Base-by-base conservation (phyloP, 2,113 vertebrate genomes). In the Phainopepla nitens region DNA sequence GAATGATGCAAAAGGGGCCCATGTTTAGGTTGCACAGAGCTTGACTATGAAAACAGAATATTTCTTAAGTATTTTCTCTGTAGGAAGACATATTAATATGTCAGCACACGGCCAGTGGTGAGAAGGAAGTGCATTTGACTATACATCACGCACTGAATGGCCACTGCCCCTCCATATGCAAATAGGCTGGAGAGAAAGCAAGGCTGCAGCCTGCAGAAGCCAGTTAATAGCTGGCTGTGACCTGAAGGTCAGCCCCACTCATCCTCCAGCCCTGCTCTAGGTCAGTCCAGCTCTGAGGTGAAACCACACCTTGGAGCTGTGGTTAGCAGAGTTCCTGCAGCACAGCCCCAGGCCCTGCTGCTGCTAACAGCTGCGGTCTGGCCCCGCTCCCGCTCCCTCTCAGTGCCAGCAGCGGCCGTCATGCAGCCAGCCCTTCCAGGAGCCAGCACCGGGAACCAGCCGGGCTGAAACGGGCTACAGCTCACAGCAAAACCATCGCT, bases 311-410 rank as follows among this genome's bases (percentile, higher is more conserved):
- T 92, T 10, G 70, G 27, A 10, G 90, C 61, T 69, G 92, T 3
- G 92, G 75, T 65, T 47, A 58, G 54, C 54, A 8, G 7, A 18
- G 88, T 8, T 27, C 16, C 36, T 19, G 89, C 45, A 39, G 57
- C 81, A 11, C 64, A 39, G 65, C 47, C 68, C 79, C 80, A 73
- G 73, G 17, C 68, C 68, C 58, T 20, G 57, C 24, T 28, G 68
- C 90, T 41, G 85, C 10, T 14, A 23, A 33, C 85, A 92, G 86
- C 88, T 75, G 90, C 0, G 87, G 90, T 64, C 92, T 96, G 96
- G 95, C 95, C 44, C 6, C 1, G 1, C 9, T 82, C 95, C 96
- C 23, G 0, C 60, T 44, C 36, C 36, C 36, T 39, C 16, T 11
- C 20, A 1, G n/a, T 3, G 78, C 79, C 36, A 79, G 20, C 11